Conservation (phyloP, 92 coral and sea anemone species). For the Phymanthus crucifer region DNA sequence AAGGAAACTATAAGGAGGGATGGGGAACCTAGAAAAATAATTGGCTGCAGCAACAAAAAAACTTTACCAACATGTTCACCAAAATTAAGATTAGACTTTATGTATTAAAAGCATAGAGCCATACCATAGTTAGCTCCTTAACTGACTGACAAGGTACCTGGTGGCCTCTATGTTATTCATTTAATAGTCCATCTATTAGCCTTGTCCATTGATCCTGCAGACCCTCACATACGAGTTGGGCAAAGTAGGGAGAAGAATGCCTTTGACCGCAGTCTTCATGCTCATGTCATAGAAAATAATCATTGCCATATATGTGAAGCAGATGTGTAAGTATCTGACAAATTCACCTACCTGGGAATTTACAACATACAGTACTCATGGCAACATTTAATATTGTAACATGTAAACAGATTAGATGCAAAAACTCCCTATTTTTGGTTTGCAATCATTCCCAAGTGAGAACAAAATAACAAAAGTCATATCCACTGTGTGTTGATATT, state of each 20-base stretch:
- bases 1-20: too few species aligned
- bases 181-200: slow-evolving; percentile 72
- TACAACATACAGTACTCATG: too few species aligned
- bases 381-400: too few species aligned
- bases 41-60: too few species aligned
- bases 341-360: too few species aligned
- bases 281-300: slow-evolving; percentile 89
- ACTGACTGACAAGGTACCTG: slow-evolving; percentile 77
- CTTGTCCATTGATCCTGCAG: slow-evolving; percentile 92
- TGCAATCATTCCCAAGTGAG: background rate
- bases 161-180: slow-evolving; percentile 75
- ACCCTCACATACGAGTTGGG: slow-evolving; percentile 74
- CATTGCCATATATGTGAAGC: slow-evolving; percentile 95
- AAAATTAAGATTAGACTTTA: too few species aligned
- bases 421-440: too few species aligned
- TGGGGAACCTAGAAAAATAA: too few species aligned
- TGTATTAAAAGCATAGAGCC: background rate
- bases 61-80: too few species aligned
- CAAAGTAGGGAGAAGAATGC: slow-evolving; percentile 55
- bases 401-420: too few species aligned
- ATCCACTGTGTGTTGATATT: too few species aligned
- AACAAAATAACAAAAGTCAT: too few species aligned
- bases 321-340: slow-evolving; percentile 76
- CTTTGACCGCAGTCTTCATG: slow-evolving; percentile 79
- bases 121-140: slow-evolving; percentile 29